phyloP scores from a whole-genome alignment of 2,797 vertebrate genomes.

The Halcyon leucocephala region DNA sequence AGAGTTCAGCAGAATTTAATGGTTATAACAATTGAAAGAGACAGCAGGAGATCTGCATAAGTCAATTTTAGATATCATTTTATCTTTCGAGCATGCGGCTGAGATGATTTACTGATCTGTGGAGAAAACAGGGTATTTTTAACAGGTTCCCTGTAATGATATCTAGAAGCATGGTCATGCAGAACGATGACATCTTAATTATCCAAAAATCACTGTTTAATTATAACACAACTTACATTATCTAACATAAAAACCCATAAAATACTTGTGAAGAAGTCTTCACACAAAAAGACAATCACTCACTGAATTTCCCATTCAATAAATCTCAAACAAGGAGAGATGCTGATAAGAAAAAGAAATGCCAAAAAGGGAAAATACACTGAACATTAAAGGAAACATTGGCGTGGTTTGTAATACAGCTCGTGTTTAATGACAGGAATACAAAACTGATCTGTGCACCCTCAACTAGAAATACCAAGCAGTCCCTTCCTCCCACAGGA shows the following conservation, averaged over 20 bases:
- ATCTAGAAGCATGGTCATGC: neutral
- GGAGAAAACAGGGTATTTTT: neutral
- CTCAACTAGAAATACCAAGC: neutral
- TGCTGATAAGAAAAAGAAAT: neutral
- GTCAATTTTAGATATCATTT: constrained; percentile 27
- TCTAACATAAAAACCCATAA: neutral
- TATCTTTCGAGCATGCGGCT: neutral
- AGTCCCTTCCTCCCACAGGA: fast-evolving
- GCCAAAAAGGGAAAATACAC: neutral
- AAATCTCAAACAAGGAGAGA: neutral
- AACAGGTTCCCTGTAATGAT: neutral
- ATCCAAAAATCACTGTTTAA: constrained; percentile 18
- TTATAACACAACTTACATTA: neutral
- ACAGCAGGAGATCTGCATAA: neutral
- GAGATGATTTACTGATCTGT: neutral
- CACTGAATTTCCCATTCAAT: neutral
- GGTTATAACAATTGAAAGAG: constrained; percentile 21
- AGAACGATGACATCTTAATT: neutral
- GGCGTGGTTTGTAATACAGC: neutral
- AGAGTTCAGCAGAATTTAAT: constrained; percentile 10
- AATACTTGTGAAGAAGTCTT: neutral
- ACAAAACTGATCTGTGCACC: neutral
- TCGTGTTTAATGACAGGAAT: neutral
- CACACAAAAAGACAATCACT: neutral
- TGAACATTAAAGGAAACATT: neutral